Evolutionary conservation across 2,113 vertebrate species (phyloP).

Genomic region (Rhipidura dahli): DNA sequence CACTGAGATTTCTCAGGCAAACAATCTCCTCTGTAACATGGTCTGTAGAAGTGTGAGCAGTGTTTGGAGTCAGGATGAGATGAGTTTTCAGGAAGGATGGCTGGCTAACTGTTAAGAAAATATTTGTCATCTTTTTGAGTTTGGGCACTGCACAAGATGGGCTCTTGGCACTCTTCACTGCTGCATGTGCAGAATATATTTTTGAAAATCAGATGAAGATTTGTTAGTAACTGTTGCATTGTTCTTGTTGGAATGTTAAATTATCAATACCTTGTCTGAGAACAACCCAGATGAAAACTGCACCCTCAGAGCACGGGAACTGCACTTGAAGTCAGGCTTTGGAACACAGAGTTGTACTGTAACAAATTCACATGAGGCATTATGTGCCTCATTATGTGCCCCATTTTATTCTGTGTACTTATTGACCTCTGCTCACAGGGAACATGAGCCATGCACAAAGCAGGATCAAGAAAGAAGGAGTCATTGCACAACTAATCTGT

Average conservation of each 20-base stretch:
- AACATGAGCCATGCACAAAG: not conserved
- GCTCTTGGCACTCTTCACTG: not conserved
- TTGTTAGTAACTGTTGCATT: not conserved
- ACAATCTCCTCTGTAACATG: not conserved
- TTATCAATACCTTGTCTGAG: not conserved
- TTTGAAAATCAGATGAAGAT: not conserved
- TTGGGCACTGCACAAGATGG: not conserved
- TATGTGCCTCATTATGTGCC: not conserved
- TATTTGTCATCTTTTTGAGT: not conserved
- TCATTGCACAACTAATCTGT: not conserved
- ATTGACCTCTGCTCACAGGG: not conserved
- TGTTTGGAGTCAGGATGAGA: not conserved
- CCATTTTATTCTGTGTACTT: not conserved
- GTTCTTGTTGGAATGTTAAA: not conserved
- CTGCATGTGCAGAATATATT: not conserved
- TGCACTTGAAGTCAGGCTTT: not conserved
- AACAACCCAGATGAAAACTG: not conserved
- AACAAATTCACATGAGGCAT: not conserved
- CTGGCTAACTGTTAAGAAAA: not conserved
- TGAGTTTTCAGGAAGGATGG: not conserved
- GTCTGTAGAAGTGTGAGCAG: not conserved
- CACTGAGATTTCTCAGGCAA: not conserved
- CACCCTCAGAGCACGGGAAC: not conserved
- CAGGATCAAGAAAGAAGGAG: not conserved
- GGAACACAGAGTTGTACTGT: not conserved